Conservation (phyloP, 2,797 vertebrate species). For the Lophius americanus region DNA sequence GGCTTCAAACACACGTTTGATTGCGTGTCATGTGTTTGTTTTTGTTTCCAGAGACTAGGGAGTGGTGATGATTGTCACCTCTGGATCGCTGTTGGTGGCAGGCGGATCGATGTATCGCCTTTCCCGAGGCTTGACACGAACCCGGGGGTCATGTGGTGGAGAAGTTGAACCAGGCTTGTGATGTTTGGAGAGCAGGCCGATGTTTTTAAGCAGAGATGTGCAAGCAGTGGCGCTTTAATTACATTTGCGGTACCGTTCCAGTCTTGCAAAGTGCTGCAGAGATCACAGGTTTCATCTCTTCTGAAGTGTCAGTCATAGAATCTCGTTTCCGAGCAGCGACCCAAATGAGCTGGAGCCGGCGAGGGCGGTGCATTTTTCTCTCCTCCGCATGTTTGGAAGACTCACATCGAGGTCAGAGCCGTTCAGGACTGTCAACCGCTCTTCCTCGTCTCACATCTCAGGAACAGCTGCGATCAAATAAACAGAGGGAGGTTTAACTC, state of each 20-base stretch:
- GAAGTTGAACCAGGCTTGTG: conserved; percentile 11
- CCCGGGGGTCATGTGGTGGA: conserved; percentile 41
- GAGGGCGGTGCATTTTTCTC: conserved; percentile 63
- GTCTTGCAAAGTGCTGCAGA: conserved; percentile 32
- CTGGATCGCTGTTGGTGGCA: conserved; percentile 35
- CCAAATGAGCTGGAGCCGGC: conserved; percentile 63
- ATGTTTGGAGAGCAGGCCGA: conserved; percentile 12
- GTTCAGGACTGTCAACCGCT: conserved; percentile 42
- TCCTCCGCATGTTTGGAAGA: conserved; percentile 55
- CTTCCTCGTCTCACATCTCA: conserved; percentile 52
- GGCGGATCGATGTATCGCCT: conserved; percentile 43
- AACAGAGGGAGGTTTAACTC: conserved; percentile 67
- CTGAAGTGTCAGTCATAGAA: conserved; percentile 63
- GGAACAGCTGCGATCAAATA: conserved; percentile 77
- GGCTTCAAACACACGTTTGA: conserved; percentile 71
- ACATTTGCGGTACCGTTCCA: conserved; percentile 48
- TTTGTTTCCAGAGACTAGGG: conserved; percentile 53
- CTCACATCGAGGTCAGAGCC: conserved; percentile 69
- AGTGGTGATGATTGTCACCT: conserved; percentile 66
- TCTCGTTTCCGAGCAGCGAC: conserved; percentile 73
- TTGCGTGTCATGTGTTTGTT: conserved; percentile 59
- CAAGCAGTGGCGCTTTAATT: conserved; percentile 36
- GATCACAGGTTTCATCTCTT: conserved; percentile 49
- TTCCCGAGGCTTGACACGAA: conserved; percentile 36
- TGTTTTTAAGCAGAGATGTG: conserved; percentile 10